Percentiles rank a stretch among this genome's conserved stretches.
Conservation (phyloP, 2,113 vertebrate species). For the Amblyornis subalaris region DNA sequence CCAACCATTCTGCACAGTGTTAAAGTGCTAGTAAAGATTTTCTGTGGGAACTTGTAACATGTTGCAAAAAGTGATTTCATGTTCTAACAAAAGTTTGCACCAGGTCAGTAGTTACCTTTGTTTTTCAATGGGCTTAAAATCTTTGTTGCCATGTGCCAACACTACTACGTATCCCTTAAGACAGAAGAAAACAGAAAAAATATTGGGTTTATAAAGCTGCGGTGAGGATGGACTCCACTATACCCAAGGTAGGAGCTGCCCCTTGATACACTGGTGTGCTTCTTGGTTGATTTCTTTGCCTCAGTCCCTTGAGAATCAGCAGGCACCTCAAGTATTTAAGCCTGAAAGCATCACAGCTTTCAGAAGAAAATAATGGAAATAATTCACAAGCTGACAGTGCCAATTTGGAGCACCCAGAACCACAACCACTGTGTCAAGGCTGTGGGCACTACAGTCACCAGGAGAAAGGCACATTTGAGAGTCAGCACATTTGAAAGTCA, state of each 20-base stretch:
- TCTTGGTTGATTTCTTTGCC: background rate
- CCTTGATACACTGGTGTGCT: background rate
- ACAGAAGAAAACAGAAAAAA: background rate
- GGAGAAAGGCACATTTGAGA: background rate
- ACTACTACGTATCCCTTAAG: background rate
- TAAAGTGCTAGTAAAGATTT: background rate
- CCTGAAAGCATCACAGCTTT: conserved; percentile 1
- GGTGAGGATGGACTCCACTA: background rate
- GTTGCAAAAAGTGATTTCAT: background rate
- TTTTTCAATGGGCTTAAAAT: background rate
- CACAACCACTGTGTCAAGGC: background rate
- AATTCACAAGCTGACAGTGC: conserved; percentile 35
- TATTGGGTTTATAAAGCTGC: background rate
- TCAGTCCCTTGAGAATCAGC: background rate
- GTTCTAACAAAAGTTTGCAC: background rate
- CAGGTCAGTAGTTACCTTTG: background rate
- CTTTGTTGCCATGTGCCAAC: background rate
- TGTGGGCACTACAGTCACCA: background rate
- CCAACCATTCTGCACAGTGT: background rate
- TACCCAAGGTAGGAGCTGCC: background rate
- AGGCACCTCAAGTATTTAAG: background rate
- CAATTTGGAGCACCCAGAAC: conserved; percentile 22
- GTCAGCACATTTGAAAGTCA: background rate
- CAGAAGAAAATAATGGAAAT: conserved; percentile 15
- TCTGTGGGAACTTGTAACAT: background rate